Evolutionary conservation across 2,113 vertebrate species (phyloP), one percentile per base, ranked within the genome.

Genomic region (Thymallus thymallus): DNA sequence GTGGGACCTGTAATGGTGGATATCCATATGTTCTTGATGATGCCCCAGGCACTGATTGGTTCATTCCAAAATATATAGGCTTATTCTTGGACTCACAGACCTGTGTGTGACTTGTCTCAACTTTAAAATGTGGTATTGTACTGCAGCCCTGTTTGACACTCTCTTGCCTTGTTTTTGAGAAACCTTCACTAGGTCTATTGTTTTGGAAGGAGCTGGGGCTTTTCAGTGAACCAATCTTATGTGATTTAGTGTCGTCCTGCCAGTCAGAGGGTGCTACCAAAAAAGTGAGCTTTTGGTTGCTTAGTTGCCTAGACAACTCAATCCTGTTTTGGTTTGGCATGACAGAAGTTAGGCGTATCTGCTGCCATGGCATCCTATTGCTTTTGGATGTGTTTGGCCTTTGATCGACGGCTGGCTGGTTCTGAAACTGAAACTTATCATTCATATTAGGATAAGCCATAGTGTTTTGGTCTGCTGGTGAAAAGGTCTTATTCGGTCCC

Each of bases 341-440:
- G 0, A 92, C 71, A 7, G 94, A 74, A 64, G 88, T 9, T 81
- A 93, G 88, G 69, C 92, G 93, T 56, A 92, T 91, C 46, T 95
- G 95, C 83, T 96, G 92, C 97, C 97, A 98, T 72, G 95, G 84
- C 82, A 95, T 82, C 46, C 93, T 88, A 84, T 88, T 84, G 63
- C 88, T 93, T 79, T 94, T 96, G 72, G 93, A 91, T 78, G 92
- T 82, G 75, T 88, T 91, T 79, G 93, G 92, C 83, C 86, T 94
- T 87, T 94, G 96, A 76, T 95, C 92, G 24, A 91, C 84, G 72
- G 92, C 79, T 61, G 92, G 55, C 82, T 95, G 95, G 85, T 90
- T 92, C 82, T 95, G 92, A 46, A 95, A 95, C 79, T 92, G 93
- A 89, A 94, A 94, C 72, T 89, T 92, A 68, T 94, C 92, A 76